phyloP scores from a whole-genome alignment of 2,888 invertebrate genomes.

The Pandemis cinnamomeana region DNA sequence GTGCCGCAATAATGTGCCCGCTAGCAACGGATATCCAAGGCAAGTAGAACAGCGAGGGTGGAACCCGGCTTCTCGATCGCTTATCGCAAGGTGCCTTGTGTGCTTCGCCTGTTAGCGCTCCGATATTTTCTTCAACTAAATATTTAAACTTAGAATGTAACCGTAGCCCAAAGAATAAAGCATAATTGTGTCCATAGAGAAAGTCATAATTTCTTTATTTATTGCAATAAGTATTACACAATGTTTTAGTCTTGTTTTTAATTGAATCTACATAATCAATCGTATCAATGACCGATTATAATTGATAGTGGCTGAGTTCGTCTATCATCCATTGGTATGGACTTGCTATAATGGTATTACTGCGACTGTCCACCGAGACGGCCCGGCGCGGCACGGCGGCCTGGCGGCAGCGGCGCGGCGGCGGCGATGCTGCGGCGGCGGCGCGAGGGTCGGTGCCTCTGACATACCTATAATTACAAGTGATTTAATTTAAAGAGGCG shows the following conservation, averaged over 20 bases:
- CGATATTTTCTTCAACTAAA: conserved; percentile 23
- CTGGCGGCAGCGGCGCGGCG: neutral
- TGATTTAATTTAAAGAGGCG: conserved; percentile 73
- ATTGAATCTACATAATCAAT: conserved; percentile 12
- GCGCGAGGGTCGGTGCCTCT: conserved; percentile 41
- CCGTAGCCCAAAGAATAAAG: conserved; percentile 41
- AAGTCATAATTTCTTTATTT: conserved; percentile 39
- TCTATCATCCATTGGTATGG: neutral
- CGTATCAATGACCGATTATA: neutral
- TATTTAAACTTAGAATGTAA: conserved; percentile 37
- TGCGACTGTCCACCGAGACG: neutral
- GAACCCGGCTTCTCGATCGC: conserved; percentile 13
- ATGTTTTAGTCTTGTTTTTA: conserved; percentile 30
- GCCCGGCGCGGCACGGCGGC: neutral
- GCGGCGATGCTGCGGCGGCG: conserved; percentile 32
- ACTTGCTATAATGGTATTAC: neutral
- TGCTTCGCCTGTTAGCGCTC: neutral
- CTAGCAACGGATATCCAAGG: conserved; percentile 22
- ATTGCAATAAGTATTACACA: conserved; percentile 16
- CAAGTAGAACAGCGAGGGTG: conserved; percentile 22
- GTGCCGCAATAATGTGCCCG: conserved; percentile 36
- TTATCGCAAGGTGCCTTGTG: conserved; percentile 6
- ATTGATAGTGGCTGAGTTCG: neutral
- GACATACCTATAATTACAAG: conserved; percentile 65
- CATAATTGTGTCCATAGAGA: conserved; percentile 37